Evolutionary conservation across 2,797 vertebrate species (phyloP), one percentile per base, ranked within the genome.

Genomic region (Rhinichthys osculus): DNA sequence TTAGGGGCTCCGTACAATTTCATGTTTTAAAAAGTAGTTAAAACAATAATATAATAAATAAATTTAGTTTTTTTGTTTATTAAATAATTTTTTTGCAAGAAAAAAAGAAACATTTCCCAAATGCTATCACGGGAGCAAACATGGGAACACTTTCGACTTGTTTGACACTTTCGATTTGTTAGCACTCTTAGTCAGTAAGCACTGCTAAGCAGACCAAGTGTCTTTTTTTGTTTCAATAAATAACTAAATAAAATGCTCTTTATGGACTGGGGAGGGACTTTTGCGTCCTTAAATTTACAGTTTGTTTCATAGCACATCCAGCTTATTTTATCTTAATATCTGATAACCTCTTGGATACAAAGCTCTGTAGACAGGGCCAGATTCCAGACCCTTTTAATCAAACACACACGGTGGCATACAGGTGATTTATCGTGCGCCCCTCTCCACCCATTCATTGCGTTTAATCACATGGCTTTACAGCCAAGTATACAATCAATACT

Each of bases 401-500:
- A 64, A 73, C 84, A 38, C 67, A 85, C 40, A 73, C 1, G 23
- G 70, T 81, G 78, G 57, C 84, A 85, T 81, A 81, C 7, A 81
- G 84, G 33, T 74, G 69, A 85, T 85, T 81, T 73, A 85, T 80
- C 7, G 35, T 52, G 10, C 42, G 4, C 57, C 88, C 77, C 84
- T 83, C 87, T 66, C 82, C 74, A 62, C 70, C 70, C n/a, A 70
- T 84, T 85, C 73, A 52, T 78, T 90, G 90, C 89, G 85, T 81
- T 94, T 91, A 90, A 94, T 94, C 93, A 94, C 90, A 81, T 85
- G 87, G 91, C 92, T 91, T 93, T 92, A 92, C 94, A 95, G 88
- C 92, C 90, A 88, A 93, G 92, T 90, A 74, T 91, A 89, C 93
- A 93, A 94, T 95, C 94, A 94, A 95, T 95, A 94, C 91, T 89